Evolutionary conservation across 2,797 vertebrate genomes (phyloP).

Genomic region (Anguilla megastoma): DNA sequence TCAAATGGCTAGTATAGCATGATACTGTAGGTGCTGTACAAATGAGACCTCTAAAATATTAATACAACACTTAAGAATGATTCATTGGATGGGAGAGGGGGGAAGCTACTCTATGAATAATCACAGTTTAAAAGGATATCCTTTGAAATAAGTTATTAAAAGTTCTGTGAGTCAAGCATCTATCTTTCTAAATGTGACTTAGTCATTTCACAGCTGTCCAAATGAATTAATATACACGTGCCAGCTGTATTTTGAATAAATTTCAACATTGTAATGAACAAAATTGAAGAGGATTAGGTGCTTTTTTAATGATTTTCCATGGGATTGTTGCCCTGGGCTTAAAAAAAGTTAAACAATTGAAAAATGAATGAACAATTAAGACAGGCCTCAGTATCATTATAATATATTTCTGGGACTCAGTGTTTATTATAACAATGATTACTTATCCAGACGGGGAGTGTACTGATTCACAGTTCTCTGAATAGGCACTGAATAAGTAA

Average conservation of each 20-base stretch:
- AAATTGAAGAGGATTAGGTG: background rate
- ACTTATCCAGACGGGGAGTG: background rate
- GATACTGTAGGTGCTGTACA: background rate
- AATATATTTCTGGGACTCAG: background rate
- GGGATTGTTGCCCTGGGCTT: background rate
- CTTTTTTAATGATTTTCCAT: background rate
- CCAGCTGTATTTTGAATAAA: background rate
- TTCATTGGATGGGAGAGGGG: background rate
- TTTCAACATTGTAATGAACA: background rate
- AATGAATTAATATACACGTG: background rate
- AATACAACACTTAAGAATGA: background rate
- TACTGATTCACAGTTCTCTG: background rate
- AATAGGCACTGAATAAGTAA: background rate
- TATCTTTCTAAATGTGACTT: background rate
- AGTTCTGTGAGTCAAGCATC: conserved; percentile 5
- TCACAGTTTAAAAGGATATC: background rate
- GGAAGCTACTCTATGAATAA: background rate
- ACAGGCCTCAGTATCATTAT: background rate
- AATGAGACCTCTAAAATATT: background rate
- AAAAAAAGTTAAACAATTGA: background rate
- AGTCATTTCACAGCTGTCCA: background rate
- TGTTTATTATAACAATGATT: background rate
- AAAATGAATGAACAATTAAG: background rate
- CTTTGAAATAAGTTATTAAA: background rate
- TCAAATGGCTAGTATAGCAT: background rate